Evolutionary conservation across 1,140 invertebrate species (phyloP), one percentile per base, ranked within the genome.

Genomic region (Megalonaias nervosa): DNA sequence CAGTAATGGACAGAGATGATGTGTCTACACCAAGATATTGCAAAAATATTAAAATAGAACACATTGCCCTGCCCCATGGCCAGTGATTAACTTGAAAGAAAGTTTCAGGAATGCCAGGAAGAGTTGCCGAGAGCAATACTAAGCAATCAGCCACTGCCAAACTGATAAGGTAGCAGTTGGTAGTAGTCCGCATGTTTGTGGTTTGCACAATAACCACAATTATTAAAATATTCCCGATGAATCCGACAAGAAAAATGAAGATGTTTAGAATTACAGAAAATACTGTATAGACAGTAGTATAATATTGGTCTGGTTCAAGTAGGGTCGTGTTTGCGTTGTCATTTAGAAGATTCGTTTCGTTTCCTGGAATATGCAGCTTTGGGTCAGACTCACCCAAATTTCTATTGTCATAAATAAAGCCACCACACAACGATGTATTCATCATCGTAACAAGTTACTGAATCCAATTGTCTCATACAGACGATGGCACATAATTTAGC

Each of bases 61-160:
- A 94, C 31, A 93, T 92, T 6, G 91, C 84, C 17, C 91, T 86
- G 1, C 94, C 94, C 90, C 93, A 94, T 4, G 94, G 89, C 92
- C 93, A 94, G 79, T 93, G 90, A 69, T 92, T 89, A 12, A 84
- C 80, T 81, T 93, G 93, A 19, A 93, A 90, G 91, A 93, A 94
- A 66, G 93, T 90, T 80, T 92, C 92, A 71, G 94, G 93, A 80
- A 94, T 93, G 74, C 91, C 91, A 62, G 64, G 94, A 83, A 71
- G 92, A 89, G 64, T 94, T 73, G 80, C 95, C 86, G 71, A 94
- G 9, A 93, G 75, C 0, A 99, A 93, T 3, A 99, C 92, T 15
- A 99, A 89, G 58, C 99, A 93, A 89, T 99, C 98, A 0, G 97
- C 98, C 66, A 99, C 92, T 6, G 98, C 97, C 84, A 99, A 92